phyloP scores from a whole-genome alignment of 2,113 vertebrate genomes.

The Synchiropus splendidus region DNA sequence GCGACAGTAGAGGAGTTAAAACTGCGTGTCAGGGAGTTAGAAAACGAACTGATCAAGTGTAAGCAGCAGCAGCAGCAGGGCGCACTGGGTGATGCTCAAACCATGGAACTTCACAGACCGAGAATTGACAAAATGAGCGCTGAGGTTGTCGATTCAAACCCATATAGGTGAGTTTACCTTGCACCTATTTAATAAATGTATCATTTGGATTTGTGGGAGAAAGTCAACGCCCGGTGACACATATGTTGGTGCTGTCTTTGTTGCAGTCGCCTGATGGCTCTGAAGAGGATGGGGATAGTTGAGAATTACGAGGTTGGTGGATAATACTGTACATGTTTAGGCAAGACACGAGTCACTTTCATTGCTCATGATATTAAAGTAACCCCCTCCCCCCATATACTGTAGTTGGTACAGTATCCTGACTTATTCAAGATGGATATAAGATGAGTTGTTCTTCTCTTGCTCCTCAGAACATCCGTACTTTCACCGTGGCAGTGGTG shows the following conservation, averaged over 20 bases:
- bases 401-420: too few relatives aligned
- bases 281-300: constrained; percentile 98
- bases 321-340: not conserved
- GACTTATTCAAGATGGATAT: too few relatives aligned
- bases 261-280: constrained; percentile 88
- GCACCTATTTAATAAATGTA: not conserved
- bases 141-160: constrained; percentile 90
- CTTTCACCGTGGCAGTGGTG: constrained; percentile 82
- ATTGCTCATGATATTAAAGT: too few relatives aligned
- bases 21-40: constrained; percentile 74
- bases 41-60: constrained; percentile 75
- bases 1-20: constrained; percentile 72
- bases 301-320: constrained; percentile 85
- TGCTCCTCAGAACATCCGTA: constrained; percentile 81
- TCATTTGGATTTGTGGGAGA: not conserved
- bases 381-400: too few relatives aligned
- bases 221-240: constrained; percentile 34
- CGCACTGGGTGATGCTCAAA: constrained; percentile 35
- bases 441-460: too few relatives aligned
- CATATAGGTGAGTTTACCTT: constrained; percentile 78
- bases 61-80: constrained; percentile 52
- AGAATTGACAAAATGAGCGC: constrained; percentile 83
- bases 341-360: too few relatives aligned
- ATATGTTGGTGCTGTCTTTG: constrained; percentile 26
- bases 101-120: constrained; percentile 43